Base-by-base conservation (phyloP, 2,113 vertebrate genomes). In the Cervus canadensis region DNA sequence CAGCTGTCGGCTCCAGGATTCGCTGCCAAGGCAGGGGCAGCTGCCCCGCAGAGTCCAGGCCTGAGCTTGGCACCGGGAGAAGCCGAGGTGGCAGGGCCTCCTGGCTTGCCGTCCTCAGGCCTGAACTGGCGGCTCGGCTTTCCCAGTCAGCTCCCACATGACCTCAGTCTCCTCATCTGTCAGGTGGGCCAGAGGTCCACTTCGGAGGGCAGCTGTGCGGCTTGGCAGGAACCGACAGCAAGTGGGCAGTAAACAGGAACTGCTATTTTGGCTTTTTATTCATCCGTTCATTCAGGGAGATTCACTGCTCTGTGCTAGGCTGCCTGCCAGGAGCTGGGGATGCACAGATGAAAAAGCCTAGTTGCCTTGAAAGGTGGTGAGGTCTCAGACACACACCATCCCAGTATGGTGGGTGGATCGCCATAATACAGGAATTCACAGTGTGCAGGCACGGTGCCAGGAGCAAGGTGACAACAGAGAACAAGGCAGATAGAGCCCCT, bases 121-220 rank as follows among this genome's bases (percentile, higher is more conserved):
- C 64, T 52, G 33, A 40, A 28, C 26, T 28, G 5, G 36, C 45
- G 52, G 23, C n/a, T 79, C 3, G 2, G 50, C 79, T 74, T 40
- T 43, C 28, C 6, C 30, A 16, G 8, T 64, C 23, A 2, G 21
- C 40, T 13, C 89, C 87, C 79, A 57, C 4, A 3, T 23, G 60
- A 88, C 59, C 85, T 88, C 87, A 33, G 87, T 83, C 48, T 85
- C 83, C 85, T 59, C 45, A 33, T 93, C 84, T 33, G 57, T 88
- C 78, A 59, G 71, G 25, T 74, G 74, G 90, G 62, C 64, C 74
- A 10, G 30, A 33, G 45, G 64, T 50, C 87, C 16, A 7, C 87
- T 67, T 33, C 5, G 40, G n/a, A 87, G 92, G 97, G 83, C 94
- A 93, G 87, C 78, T 93, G 82, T 43, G 89, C 57, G 48, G 87